phyloP scores from a whole-genome alignment of 2,888 invertebrate species.

The Orgyia antiqua region DNA sequence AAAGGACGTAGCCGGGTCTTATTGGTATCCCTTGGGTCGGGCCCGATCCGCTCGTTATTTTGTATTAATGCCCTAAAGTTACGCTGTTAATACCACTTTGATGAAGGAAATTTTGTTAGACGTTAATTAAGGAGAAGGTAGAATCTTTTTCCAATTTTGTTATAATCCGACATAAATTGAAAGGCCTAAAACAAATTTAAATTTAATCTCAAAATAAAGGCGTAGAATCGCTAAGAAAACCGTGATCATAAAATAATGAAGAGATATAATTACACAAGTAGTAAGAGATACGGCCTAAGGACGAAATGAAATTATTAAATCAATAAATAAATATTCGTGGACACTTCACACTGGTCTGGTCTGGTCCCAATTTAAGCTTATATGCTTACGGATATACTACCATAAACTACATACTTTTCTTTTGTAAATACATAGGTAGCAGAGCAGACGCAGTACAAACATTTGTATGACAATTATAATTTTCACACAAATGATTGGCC shows the following conservation, averaged over 20 bases:
- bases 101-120: slow-evolving; percentile 52
- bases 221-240: slow-evolving; percentile 1
- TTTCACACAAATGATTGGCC: too few relatives aligned
- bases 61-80: slow-evolving; percentile 66
- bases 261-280: too few relatives aligned
- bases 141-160: slow-evolving; percentile 13
- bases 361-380: too few relatives aligned
- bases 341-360: too few relatives aligned
- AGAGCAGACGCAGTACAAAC: too few relatives aligned
- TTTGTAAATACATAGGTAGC: too few relatives aligned
- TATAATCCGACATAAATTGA: slow-evolving; percentile 6
- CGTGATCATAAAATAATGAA: background rate
- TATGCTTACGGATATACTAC: too few relatives aligned
- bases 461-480: too few relatives aligned
- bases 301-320: too few relatives aligned
- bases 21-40: slow-evolving; percentile 41
- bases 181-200: slow-evolving; percentile 1
- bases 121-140: slow-evolving; percentile 48
- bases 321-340: too few relatives aligned
- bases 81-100: slow-evolving; percentile 49
- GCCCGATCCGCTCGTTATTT: slow-evolving; percentile 64
- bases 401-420: too few relatives aligned
- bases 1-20: slow-evolving; percentile 40
- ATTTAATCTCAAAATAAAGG: background rate
- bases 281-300: too few relatives aligned